Evolutionary conservation across 2,888 invertebrate genomes (phyloP), one percentile per base, ranked within the genome.

Genomic region (Acleris laterana): DNA sequence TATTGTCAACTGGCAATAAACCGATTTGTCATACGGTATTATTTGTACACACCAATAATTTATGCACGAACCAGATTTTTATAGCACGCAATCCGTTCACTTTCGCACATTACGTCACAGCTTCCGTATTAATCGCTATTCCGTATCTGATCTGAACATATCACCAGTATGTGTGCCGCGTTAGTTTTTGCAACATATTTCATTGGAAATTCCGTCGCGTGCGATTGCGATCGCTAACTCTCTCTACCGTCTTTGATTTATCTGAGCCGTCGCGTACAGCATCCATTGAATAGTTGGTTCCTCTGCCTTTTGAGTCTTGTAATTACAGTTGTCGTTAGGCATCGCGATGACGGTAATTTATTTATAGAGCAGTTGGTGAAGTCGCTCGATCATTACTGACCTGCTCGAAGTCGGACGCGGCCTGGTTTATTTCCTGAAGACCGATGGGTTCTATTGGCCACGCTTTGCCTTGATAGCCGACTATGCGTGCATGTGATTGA

Each of bases 161-260:
- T 70, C 70, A 25, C 13, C 57, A 28, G 44, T 42, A 64, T 60
- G 70, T 69, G 72, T 70, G 71, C 71, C 67, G 70, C 73, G 70
- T 69, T 69, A 55, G 71, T 77, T 78, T 82, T 82, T 82, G 78
- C 79, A 73, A 83, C 79, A 83, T 85, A 80, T 83, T 84, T 84
- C 84, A 84, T 85, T 88, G 84, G 88, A 88, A 88, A 89, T 86
- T 86, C 81, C 77, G 73, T 85, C 75, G 90, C 88, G 88, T 88
- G 87, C 76, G 48, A 62, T 70, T 71, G 65, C 69, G 68, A 69
- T 63, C 62, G 68, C 69, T 66, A 75, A 78, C 84, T 87, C 86
- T 88, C 88, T 85, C 88, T 74, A 68, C 68, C 70, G 71, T 46
- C 71, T 63, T 20, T 63, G 50, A 58, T 69, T 70, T 71, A 71